Base-by-base conservation (phyloP, 1,140 invertebrate species). In the Microplitis demolitor region DNA sequence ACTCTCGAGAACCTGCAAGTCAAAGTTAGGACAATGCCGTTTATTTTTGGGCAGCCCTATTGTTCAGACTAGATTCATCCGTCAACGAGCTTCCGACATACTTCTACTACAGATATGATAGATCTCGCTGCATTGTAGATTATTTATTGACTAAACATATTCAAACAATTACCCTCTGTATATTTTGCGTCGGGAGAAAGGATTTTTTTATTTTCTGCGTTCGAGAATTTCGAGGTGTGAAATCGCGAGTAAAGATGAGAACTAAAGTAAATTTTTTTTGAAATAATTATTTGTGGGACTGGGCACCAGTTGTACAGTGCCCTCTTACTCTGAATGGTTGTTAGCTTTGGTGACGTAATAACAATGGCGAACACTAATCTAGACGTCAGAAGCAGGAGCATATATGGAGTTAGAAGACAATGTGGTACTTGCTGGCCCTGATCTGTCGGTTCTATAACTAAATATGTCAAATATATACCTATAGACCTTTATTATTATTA, bases 301-400 rank as follows among this genome's bases (percentile, higher is more conserved):
- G 37, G 37, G 64, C 45, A 72, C 45, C 64, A 67, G 64, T 67
- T 72, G 64, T 72, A 64, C 64, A 72, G 64, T 68, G 50, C 24
- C 75, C 58, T 74, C 71, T 37, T 68, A 63, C 69, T 77, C 77
- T 86, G 85, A 87, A 87, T 86, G 80, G 84, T 82, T 81, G 84
- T 87, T 87, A 86, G 84, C 84, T 82, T 82, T 76, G 82, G 80
- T 84, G 86, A 87, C 85, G 84, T 87, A 82, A 83, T 80, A 75
- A 87, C 86, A 87, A 87, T 87, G 85, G 86, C 84, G 84, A 83
- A 87, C 86, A 87, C 85, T 87, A 87, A 87, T 87, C 84, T 87
- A 79, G 79, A 87, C 82, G 86, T 87, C 86, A 87, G 79, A 80
- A 86, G 81, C 86, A 87, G 84, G 84, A 78, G 73, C 80, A 76